Evolutionary conservation across 2,797 vertebrate species (phyloP).

Genomic region (Chromobotia macracanthus): DNA sequence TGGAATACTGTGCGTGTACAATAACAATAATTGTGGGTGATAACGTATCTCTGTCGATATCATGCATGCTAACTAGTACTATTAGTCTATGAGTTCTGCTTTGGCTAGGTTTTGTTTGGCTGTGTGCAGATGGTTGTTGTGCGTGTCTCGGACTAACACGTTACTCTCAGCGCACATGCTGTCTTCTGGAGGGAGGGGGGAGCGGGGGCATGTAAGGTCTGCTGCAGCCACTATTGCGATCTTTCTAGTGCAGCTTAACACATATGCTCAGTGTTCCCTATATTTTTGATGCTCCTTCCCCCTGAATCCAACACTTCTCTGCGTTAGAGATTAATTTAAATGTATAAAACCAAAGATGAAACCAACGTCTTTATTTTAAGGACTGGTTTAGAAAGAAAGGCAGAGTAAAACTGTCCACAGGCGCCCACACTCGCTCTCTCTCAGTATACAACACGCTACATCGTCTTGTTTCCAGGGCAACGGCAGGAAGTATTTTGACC

Average conservation of each 20-base stretch:
- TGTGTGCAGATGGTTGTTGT: not conserved
- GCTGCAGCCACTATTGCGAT: conserved; percentile 63
- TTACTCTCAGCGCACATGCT: conserved; percentile 1
- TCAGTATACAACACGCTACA: conserved; percentile 54
- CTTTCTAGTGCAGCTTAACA: conserved; percentile 63
- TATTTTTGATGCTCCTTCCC: not conserved
- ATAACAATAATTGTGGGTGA: no score
- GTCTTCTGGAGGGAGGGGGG: conserved; percentile 2
- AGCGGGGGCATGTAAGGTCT: conserved; percentile 63
- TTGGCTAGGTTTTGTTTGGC: not conserved
- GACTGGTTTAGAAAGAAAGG: conserved; percentile 1
- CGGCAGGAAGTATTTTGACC: conserved; percentile 68
- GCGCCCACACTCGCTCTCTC: conserved; percentile 44
- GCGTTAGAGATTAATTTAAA: not conserved
- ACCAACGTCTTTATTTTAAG: conserved; percentile 9
- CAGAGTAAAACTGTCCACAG: conserved; percentile 13
- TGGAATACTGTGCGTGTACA: no score
- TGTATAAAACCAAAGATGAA: not conserved
- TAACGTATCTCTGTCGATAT: conserved; percentile 19
- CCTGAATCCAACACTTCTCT: not conserved
- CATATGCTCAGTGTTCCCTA: conserved; percentile 38
- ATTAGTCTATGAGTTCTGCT: not conserved
- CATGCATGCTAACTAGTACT: conserved; percentile 14
- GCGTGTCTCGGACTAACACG: not conserved
- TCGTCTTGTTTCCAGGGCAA: conserved; percentile 76